phyloP scores from a whole-genome alignment of 2,113 vertebrate genomes.

The Psophia crepitans region DNA sequence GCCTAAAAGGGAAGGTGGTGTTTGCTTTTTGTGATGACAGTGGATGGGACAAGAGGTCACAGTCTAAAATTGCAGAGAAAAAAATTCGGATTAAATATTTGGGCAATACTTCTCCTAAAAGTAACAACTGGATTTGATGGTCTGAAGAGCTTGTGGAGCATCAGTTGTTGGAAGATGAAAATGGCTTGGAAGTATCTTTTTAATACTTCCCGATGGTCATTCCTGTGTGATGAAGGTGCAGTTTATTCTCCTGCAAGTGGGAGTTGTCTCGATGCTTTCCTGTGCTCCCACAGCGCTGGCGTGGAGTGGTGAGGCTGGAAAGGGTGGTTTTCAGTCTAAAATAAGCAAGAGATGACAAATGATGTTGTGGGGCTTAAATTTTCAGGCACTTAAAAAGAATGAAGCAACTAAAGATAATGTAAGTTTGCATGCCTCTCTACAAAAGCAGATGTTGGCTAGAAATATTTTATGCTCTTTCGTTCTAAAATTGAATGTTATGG shows the following conservation, averaged over 20 bases:
- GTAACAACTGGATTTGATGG: background rate
- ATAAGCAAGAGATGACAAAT: background rate
- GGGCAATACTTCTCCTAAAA: background rate
- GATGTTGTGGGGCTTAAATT: background rate
- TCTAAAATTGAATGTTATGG: conserved; percentile 6
- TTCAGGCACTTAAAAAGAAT: background rate
- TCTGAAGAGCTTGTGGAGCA: background rate
- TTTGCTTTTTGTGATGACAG: background rate
- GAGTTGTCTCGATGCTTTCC: background rate
- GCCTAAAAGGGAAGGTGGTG: background rate
- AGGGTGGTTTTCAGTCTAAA: background rate
- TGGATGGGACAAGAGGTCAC: background rate
- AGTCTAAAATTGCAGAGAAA: background rate
- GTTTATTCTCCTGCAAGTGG: background rate
- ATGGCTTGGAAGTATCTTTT: background rate
- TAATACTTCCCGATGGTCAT: background rate
- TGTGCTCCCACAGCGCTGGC: background rate
- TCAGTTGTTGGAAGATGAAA: background rate
- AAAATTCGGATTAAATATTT: background rate
- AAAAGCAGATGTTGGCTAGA: background rate
- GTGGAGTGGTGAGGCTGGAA: background rate
- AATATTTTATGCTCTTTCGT: background rate
- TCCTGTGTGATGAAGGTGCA: background rate
- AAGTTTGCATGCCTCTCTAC: background rate
- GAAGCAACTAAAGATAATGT: background rate